Evolutionary conservation across 2,888 invertebrate species (phyloP).

Genomic region (Standfussiana lucernea): DNA sequence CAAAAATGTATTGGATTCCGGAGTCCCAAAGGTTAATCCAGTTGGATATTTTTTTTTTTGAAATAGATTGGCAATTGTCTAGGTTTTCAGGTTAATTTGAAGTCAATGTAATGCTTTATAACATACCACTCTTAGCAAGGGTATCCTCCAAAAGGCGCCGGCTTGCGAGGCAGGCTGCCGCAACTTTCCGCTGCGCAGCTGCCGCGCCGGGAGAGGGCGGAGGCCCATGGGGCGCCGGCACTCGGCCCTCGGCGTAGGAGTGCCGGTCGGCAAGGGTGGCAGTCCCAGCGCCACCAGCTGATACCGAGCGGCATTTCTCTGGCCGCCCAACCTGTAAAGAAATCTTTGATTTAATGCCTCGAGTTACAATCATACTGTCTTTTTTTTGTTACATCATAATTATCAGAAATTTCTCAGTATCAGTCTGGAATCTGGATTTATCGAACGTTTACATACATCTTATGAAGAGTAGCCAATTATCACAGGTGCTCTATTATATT

Average conservation of each 20-base stretch:
- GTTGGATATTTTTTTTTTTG: neutral
- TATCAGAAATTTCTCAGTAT: neutral
- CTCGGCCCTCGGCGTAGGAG: constrained; percentile 83
- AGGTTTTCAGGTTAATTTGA: neutral
- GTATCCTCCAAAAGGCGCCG: constrained; percentile 93
- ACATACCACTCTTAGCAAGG: constrained; percentile 90
- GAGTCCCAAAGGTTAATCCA: neutral
- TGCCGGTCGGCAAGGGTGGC: constrained; percentile 77
- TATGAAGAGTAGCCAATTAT: neutral
- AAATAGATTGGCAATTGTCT: neutral
- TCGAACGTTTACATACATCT: neutral
- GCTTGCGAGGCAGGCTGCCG: constrained; percentile 90
- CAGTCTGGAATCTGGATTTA: neutral
- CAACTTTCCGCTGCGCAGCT: constrained; percentile 79
- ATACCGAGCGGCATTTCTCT: constrained; percentile 83
- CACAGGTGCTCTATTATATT: neutral
- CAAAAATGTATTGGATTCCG: neutral
- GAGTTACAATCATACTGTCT: neutral
- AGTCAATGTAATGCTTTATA: neutral
- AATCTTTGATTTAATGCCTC: constrained; percentile 40
- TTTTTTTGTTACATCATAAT: neutral
- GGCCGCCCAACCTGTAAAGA: constrained; percentile 81
- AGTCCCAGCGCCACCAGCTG: constrained; percentile 78
- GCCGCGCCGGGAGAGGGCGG: constrained; percentile 86
- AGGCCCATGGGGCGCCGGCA: constrained; percentile 85